Conservation (phyloP, 1,140 invertebrate species). For the Eueides isabella region DNA sequence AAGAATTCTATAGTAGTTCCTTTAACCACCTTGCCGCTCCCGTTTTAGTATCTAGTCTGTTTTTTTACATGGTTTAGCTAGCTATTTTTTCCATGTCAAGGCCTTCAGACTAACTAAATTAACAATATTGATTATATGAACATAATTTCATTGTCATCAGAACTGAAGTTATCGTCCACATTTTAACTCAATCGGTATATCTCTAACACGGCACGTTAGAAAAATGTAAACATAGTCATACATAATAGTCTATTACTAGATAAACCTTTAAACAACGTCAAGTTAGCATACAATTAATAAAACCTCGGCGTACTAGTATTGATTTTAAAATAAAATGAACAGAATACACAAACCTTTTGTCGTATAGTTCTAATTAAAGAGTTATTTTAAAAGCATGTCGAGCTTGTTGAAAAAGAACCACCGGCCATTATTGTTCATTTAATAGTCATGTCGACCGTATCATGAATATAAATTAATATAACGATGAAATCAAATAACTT, state of each 20-base stretch:
- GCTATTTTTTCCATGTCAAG: no score
- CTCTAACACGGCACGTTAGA: no score
- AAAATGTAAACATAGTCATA: neutral
- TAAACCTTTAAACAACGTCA: neutral
- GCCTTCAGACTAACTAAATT: no score
- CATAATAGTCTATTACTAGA: neutral
- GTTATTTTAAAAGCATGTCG: neutral
- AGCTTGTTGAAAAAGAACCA: conserved; percentile 2
- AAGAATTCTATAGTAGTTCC: no score
- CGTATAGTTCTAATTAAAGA: neutral
- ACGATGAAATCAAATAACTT: neutral
- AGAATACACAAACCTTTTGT: neutral
- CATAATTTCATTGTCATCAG: no score
- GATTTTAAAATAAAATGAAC: neutral
- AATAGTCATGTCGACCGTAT: conserved; percentile 1
- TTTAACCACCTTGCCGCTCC: no score
- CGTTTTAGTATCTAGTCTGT: no score
- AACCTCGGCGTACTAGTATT: neutral
- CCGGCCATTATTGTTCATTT: neutral
- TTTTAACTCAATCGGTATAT: no score
- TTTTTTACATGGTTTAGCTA: no score
- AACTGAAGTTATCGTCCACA: no score
- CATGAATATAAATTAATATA: neutral
- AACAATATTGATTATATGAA: no score
- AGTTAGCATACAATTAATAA: neutral